phyloP scores from a whole-genome alignment of 1,140 invertebrate species.

The Drosophila auraria region DNA sequence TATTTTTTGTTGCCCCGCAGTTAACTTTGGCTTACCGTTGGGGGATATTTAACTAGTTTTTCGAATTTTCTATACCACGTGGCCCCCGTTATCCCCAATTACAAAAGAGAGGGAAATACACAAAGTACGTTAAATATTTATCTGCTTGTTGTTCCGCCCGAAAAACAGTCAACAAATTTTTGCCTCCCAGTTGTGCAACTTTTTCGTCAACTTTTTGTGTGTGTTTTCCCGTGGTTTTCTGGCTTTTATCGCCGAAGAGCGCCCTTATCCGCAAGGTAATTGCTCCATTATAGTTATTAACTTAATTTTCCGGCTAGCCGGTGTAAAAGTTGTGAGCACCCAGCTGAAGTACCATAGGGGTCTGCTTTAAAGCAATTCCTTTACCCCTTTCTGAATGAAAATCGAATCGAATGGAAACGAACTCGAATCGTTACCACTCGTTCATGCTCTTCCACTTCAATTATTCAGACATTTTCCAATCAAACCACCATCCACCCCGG shows the following conservation, averaged over 20 bases:
- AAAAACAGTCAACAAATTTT: slow-evolving; percentile 55
- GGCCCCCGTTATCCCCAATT: slow-evolving; percentile 1
- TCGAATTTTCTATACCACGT: slow-evolving; percentile 57
- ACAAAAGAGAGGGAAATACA: slow-evolving; percentile 4
- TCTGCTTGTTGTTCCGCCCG: slow-evolving; percentile 34
- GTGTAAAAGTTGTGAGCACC: slow-evolving; percentile 13
- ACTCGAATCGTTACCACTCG: slow-evolving; percentile 10
- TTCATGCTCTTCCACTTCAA: slow-evolving; percentile 41
- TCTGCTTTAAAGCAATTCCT: slow-evolving; percentile 18
- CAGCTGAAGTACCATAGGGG: background rate
- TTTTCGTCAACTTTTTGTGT: slow-evolving; percentile 49
- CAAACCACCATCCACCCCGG: slow-evolving; percentile 22
- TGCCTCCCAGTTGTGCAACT: slow-evolving; percentile 25
- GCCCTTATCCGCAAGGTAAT: slow-evolving; percentile 37
- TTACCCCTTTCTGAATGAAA: slow-evolving; percentile 9
- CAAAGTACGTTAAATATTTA: slow-evolving; percentile 66
- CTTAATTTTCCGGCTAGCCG: slow-evolving; percentile 30
- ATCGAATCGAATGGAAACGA: slow-evolving; percentile 4
- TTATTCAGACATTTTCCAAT: slow-evolving; percentile 56
- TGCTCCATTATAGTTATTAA: slow-evolving; percentile 52
- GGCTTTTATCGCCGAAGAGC: slow-evolving; percentile 20
- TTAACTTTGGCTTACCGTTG: slow-evolving; percentile 38
- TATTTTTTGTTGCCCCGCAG: slow-evolving; percentile 22
- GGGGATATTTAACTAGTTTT: slow-evolving; percentile 73
- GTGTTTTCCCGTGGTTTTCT: slow-evolving; percentile 17